phyloP scores from a whole-genome alignment of 2,113 vertebrate species.

The Rhynchopsitta pachyrhyncha region DNA sequence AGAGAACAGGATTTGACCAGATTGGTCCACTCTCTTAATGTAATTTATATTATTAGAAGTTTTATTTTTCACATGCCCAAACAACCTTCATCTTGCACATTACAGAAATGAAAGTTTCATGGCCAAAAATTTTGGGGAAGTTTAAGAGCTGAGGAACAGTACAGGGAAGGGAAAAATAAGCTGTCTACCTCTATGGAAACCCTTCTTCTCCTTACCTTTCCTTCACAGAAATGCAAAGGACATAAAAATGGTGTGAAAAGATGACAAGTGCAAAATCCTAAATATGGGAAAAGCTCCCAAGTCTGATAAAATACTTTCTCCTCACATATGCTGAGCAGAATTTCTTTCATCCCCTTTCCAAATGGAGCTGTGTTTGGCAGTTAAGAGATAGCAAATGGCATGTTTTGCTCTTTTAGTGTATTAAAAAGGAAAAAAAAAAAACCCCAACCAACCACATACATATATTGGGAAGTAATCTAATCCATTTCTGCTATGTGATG shows the following conservation, averaged over 20 bases:
- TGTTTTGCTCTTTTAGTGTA: background rate
- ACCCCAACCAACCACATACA: rapidly evolving
- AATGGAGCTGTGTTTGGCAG: background rate
- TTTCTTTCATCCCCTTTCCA: background rate
- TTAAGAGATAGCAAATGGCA: background rate
- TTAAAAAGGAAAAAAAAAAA: background rate
- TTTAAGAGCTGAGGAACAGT: background rate
- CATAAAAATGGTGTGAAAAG: background rate
- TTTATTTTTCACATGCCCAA: background rate
- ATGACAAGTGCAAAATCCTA: background rate
- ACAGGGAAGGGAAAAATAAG: conserved; percentile 22
- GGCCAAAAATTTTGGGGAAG: background rate
- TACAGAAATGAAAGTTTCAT: background rate
- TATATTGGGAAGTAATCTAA: background rate
- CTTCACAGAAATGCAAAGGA: background rate
- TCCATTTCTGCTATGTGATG: background rate
- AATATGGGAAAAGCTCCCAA: background rate
- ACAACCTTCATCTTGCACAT: background rate
- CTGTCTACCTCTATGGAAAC: background rate
- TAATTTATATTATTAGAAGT: background rate
- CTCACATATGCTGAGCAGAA: background rate
- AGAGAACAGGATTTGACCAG: conserved; percentile 43
- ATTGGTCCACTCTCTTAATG: background rate
- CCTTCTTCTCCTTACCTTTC: background rate
- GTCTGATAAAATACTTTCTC: background rate